Base-by-base conservation (phyloP, 2,113 vertebrate genomes). In the Bubo scandiacus region DNA sequence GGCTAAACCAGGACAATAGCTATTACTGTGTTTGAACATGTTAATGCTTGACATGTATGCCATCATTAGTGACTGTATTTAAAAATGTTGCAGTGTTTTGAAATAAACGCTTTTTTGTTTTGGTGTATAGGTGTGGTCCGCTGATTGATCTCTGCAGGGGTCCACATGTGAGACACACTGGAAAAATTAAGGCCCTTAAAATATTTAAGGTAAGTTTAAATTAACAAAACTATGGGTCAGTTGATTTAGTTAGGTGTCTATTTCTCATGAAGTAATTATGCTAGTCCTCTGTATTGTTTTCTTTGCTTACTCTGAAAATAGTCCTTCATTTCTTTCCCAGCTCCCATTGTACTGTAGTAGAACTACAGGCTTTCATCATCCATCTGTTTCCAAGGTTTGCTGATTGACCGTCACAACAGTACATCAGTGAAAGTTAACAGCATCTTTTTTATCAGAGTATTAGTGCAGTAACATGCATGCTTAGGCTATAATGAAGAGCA, bases 111-210 rank as follows among this genome's bases (percentile, higher is more conserved):
- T 34, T 29, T 38, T 86, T 79, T 93, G 11, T 92, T 73, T 20
- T 90, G 74, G 11, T 57, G 8, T 82, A 4, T 22, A 98, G 98
- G 55, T 98, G 98, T 26, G 98, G 98, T 42, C 94, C 98, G 0
- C 72, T 98, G 49, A 97, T 98, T 85, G 98, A 98, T 92, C 98
- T 98, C 62, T 98, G 98, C 86, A 98, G 94, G 75, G 98, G 98
- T 36, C 98, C 98, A 49, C 98, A 98, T 52, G 98, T 98, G 65
- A 98, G 98, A 77, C 98, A 98, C 71, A 98, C 98, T 81, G 98
- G 98, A 59, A 98, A 98, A 97, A 98, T 98, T 78, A 98, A 98
- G 92, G 42, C 94, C 34, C 92, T 98, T 92, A 98, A 98, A 96
- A 97, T 98, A 95, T 81, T 98, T 91, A 98, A 98, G 97, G 98